Evolutionary conservation across 2,113 vertebrate genomes (phyloP), one percentile per base, ranked within the genome.

Genomic region (Mormyrus iriodes): DNA sequence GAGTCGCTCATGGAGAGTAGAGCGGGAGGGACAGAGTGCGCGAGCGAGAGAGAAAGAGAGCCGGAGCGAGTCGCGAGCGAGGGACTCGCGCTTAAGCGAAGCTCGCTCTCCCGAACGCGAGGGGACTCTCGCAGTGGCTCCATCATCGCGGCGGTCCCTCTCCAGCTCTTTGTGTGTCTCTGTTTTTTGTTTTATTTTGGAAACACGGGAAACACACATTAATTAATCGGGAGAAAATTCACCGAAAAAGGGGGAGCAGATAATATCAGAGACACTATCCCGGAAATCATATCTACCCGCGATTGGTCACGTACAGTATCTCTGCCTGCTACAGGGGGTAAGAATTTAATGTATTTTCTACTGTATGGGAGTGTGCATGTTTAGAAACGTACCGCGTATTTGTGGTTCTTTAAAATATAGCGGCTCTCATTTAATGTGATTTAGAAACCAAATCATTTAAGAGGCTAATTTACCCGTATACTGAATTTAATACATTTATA

Each of bases 201-300:
- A 49, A 79, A 76, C 27, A 7, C 9, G 49, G 2, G 7, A n/a
- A 79, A 42, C 46, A 35, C 39, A 52, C 24, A 55, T 84, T 48
- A 46, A 46, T 84, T 42, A 55, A 84, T 48, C 21, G 46, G n/a
- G 39, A 21, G 35, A 39, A 52, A 51, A 73, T 69, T n/a, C 3
- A 86, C 44, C 21, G 88, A 90, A 91, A 88, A 89, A 89, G 44
- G 91, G 88, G 91, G 91, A 87, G 91, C 88, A 87, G 85, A n/a
- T 49, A 61, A 88, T 89, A 89, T 89, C 89, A 65, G 89, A 90
- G 82, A 91, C 91, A 94, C 91, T 87, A 92, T 92, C 93, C 93
- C 94, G 94, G 95, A 95, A 94, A 94, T 93, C 93, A 91, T 90
- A 93, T 92, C 92, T 94, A 94, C 93, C 89, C 92, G 91, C 92